phyloP scores from a whole-genome alignment of 2,888 invertebrate species.

The Pilophorus perplexus region DNA sequence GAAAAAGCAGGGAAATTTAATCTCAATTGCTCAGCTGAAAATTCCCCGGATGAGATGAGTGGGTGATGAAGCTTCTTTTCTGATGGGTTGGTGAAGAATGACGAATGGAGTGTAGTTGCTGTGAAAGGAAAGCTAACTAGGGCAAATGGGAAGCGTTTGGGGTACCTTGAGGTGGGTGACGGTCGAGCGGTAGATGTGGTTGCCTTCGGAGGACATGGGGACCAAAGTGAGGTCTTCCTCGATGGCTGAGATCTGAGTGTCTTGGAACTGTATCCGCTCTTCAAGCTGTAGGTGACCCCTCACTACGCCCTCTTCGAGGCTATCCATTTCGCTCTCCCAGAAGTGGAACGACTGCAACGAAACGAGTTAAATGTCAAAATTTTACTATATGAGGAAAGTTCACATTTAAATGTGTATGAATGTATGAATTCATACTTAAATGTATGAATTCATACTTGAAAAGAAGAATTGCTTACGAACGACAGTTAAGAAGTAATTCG shows the following conservation, averaged over 20 bases:
- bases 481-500: no score
- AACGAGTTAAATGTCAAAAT: not conserved
- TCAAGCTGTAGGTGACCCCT: slow-evolving; percentile 39
- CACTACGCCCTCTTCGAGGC: slow-evolving; percentile 38
- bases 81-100: not conserved
- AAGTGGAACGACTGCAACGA: slow-evolving; percentile 13
- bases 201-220: slow-evolving; percentile 32
- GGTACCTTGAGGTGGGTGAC: slow-evolving; percentile 45
- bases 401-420: no score
- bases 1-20: not conserved
- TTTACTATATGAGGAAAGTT: no score
- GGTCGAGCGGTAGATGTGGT: slow-evolving; percentile 36
- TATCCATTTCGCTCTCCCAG: slow-evolving; percentile 33
- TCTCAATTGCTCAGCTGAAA: not conserved
- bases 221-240: slow-evolving; percentile 42
- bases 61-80: not conserved
- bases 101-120: not conserved
- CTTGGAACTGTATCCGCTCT: slow-evolving; percentile 41
- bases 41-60: not conserved
- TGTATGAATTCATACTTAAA: no score
- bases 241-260: slow-evolving; percentile 41
- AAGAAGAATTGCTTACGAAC: no score
- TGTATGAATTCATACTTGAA: no score
- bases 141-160: no score
- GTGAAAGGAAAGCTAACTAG: no score